phyloP scores from a whole-genome alignment of 2,797 vertebrate species.

The Hozukius guyotensis region DNA sequence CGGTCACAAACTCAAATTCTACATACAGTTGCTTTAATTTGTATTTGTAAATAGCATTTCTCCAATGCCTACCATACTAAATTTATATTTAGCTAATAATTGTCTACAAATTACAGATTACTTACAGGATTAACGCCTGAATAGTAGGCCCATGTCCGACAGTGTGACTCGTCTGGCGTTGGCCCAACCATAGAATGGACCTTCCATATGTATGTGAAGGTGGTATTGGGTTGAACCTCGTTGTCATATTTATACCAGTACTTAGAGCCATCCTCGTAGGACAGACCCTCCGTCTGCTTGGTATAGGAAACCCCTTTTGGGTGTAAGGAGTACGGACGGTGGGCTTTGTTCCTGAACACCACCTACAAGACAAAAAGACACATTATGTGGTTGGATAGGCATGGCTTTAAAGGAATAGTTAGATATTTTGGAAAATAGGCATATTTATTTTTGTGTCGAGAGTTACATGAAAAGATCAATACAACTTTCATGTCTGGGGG shows the following conservation, averaged over 20 bases:
- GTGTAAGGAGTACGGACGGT: slow-evolving; percentile 90
- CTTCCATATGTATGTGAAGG: slow-evolving; percentile 92
- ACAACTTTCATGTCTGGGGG: not conserved
- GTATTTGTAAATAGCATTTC: not conserved
- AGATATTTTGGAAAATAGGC: not conserved
- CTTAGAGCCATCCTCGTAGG: slow-evolving; percentile 90
- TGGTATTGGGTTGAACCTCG: slow-evolving; percentile 85
- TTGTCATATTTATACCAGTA: slow-evolving; percentile 90
- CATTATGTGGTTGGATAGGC: not conserved
- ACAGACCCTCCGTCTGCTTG: slow-evolving; percentile 93
- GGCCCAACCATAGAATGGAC: slow-evolving; percentile 84
- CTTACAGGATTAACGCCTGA: slow-evolving; percentile 93
- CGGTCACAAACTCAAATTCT: not conserved
- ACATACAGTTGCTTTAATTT: not conserved
- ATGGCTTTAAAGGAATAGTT: not conserved
- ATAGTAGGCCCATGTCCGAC: slow-evolving; percentile 94
- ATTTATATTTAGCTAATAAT: not conserved
- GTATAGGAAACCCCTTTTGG: slow-evolving; percentile 92
- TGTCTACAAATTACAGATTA: not conserved
- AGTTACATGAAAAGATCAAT: not conserved
- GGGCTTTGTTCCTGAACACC: slow-evolving; percentile 92
- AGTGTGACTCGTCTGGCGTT: slow-evolving; percentile 78
- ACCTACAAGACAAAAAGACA: slow-evolving; percentile 78
- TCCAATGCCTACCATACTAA: not conserved
- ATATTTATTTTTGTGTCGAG: not conserved